Conservation (phyloP, 2,113 vertebrate species). For the Trogon melanurus region DNA sequence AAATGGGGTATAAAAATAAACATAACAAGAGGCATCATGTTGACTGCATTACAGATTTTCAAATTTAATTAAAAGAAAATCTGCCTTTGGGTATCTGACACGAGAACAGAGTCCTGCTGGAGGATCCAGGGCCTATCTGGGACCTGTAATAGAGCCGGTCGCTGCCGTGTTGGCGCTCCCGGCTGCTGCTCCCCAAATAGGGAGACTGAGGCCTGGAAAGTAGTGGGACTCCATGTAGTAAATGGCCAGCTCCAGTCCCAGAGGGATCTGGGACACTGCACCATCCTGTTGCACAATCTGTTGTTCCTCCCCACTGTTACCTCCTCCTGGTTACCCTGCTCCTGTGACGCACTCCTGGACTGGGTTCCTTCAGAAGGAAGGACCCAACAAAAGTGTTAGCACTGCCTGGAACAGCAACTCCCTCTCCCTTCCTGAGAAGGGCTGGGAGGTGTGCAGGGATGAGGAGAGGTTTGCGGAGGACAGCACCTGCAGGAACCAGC, state of each 20-base stretch:
- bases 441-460: neutral
- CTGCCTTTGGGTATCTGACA: constrained; percentile 25
- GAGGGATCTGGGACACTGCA: neutral
- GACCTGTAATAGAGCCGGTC: neutral
- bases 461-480: neutral
- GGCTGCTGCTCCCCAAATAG: neutral
- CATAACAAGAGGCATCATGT: constrained; percentile 15
- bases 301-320: rapidly evolving
- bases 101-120: neutral
- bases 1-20: constrained; percentile 27
- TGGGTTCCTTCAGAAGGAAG: neutral
- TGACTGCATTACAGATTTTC: constrained; percentile 43
- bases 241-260: neutral
- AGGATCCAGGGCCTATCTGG: neutral
- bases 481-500: neutral
- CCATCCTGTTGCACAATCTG: neutral
- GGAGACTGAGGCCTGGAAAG: neutral
- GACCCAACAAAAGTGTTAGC: neutral
- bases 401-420: neutral
- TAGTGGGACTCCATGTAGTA: rapidly evolving
- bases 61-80: constrained; percentile 38
- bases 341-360: neutral
- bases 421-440: neutral
- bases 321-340: neutral
- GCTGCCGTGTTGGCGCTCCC: neutral